Conservation (phyloP, 2,113 vertebrate genomes). For the Eretmochelys imbricata region DNA sequence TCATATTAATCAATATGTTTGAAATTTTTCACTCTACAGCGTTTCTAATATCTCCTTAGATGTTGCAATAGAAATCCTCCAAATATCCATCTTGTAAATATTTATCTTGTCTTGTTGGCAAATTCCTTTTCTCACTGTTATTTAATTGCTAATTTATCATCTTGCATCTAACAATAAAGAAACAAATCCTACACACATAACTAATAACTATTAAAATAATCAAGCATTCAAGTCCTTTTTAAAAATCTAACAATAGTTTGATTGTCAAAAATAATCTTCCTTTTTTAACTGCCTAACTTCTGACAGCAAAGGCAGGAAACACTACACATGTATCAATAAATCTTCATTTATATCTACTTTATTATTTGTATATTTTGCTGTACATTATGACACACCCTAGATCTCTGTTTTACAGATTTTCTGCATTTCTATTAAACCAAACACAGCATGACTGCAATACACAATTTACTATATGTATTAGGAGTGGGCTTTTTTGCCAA, state of each 20-base stretch:
- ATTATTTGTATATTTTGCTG: fast-evolving
- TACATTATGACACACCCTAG: not conserved
- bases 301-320: not conserved
- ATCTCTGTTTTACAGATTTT: not conserved
- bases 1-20: not conserved
- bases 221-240: not conserved
- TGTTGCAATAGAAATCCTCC: not conserved
- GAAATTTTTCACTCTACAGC: not conserved
- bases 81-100: not conserved
- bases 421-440: not conserved
- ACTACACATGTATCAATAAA: fast-evolving
- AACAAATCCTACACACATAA: not conserved
- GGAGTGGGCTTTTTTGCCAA: not conserved
- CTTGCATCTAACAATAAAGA: not conserved
- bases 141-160: not conserved
- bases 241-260: not conserved
- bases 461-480: not conserved
- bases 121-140: not conserved
- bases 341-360: not conserved
- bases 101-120: not conserved
- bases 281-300: not conserved
- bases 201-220: not conserved
- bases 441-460: fast-evolving
- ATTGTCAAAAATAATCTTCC: not conserved
- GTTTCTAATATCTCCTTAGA: not conserved